A percentile compares a stretch with the other conserved stretches of the same genome.
These are phyloP conservation scores for Anarrhichthys ocellatus DNA, from an alignment of 2,113 vertebrate species.

Conservation along the genomic window DNA sequence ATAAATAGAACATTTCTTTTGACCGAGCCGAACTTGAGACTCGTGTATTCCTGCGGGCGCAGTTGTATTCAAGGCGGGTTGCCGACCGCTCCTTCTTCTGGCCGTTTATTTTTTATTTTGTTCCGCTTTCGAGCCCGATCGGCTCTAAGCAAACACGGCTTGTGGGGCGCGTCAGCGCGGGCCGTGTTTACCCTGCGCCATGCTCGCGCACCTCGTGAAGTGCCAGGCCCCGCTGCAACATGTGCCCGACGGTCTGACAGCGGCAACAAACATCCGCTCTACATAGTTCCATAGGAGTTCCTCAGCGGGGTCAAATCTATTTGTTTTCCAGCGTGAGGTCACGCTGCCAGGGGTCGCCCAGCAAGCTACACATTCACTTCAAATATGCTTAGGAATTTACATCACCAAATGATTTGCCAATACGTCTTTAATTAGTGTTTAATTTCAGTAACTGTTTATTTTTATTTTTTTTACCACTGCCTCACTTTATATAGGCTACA, in stretches of 20 bases:
- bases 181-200: conserved; percentile 58
- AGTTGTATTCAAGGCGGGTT: background rate
- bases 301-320: background rate
- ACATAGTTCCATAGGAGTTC: background rate
- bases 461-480: background rate
- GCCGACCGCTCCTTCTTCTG: background rate
- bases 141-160: background rate
- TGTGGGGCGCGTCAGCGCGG: conserved; percentile 51
- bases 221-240: conserved; percentile 71
- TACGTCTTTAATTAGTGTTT: background rate
- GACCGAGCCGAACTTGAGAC: conserved; percentile 71
- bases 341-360: background rate
- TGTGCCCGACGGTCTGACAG: conserved; percentile 66
- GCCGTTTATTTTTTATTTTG: background rate
- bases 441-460: background rate
- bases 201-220: background rate
- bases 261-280: conserved; percentile 35
- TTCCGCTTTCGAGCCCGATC: background rate
- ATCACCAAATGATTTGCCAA: background rate
- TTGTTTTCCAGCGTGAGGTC: background rate
- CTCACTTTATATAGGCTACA: background rate
- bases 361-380: background rate
- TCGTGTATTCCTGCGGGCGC: conserved; percentile 51
- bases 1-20: conserved; percentile 47
- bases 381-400: too few relatives aligned